Evolutionary conservation across 1,140 invertebrate species (phyloP), one percentile per base, ranked within the genome.

Genomic region (Solenopsis fugax): DNA sequence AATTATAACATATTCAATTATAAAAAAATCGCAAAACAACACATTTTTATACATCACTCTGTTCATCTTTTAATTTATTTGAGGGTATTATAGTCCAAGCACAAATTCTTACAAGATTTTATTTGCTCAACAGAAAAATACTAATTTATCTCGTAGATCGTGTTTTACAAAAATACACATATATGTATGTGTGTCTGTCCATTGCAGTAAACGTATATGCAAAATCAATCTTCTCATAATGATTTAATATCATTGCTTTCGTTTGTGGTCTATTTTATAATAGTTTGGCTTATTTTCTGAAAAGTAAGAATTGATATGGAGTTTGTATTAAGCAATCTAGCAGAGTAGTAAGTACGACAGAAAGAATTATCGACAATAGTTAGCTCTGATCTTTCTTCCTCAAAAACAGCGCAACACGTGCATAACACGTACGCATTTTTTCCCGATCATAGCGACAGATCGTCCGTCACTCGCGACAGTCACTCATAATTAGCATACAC

Each of bases 401-500:
- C 16, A n/a, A 71, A 24, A 73, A 10, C 5, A n/a, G 52, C 6
- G 21, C 29, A 73, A 73, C 18, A 41, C 45, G 7, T 13, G 4
- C 9, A 7, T 60, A 60, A 37, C 62, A n/a, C n/a, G n/a, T 75
- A 75, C 7, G 0, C 1, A 18, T 6, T 62, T 37, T 62, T 75
- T 60, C 13, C 45, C 24, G 54, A 60, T 73, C 18, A 7, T 24
- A 58, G 24, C 6, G 52, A 81, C 71, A 82, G 37, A 82, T 73
- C 45, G 29, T 73, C 10, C 16, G 52, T 80, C 48, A 80, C 6
- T 54, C 37, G 52, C 81, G 67, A 34, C 69, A 52, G 50, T 78
- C 6, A 45, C n/a, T 65, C 48, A 34, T 12, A 78, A 85, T 85
- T 78, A 78, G 34, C 48, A 85, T 56, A 78, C 50, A 60, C 41